These are phyloP conservation scores for Paramormyrops kingsleyae DNA, from an alignment of 2,113 vertebrate genomes.

Conservation along the genomic window DNA sequence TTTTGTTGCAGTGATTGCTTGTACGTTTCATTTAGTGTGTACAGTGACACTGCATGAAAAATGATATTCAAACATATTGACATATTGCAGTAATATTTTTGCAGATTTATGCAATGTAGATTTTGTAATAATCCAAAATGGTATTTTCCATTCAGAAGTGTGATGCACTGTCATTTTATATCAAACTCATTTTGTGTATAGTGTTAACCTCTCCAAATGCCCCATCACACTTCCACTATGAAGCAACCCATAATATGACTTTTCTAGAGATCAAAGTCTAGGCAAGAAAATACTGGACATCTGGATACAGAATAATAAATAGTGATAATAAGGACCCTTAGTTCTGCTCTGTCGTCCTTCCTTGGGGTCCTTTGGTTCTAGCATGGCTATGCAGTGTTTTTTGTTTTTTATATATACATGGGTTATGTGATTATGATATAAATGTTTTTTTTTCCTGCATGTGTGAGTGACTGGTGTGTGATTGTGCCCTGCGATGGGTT, in stretches of 20 bases:
- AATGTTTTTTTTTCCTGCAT: not conserved
- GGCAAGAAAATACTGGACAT: not conserved
- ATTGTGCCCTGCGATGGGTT: not conserved
- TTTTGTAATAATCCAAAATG: not conserved
- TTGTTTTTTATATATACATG: not conserved
- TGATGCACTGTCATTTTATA: not conserved
- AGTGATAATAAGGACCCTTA: not conserved
- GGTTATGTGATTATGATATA: not conserved
- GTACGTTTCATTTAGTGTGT: not conserved
- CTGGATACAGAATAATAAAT: not conserved
- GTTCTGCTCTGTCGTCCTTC: not conserved
- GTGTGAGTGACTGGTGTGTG: not conserved
- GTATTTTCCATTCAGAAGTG: not conserved
- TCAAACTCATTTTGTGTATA: not conserved
- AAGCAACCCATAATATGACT: not conserved
- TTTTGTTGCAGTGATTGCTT: not conserved
- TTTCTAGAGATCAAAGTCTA: not conserved
- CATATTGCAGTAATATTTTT: not conserved
- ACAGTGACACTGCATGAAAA: not conserved
- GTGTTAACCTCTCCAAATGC: not conserved
- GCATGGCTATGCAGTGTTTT: not conserved
- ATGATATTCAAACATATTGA: not conserved
- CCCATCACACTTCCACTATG: not conserved
- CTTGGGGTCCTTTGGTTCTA: not conserved
- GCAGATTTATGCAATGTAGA: not conserved